Evolutionary conservation across 2,797 vertebrate genomes (phyloP).

Genomic region (Hybognathus amarus): DNA sequence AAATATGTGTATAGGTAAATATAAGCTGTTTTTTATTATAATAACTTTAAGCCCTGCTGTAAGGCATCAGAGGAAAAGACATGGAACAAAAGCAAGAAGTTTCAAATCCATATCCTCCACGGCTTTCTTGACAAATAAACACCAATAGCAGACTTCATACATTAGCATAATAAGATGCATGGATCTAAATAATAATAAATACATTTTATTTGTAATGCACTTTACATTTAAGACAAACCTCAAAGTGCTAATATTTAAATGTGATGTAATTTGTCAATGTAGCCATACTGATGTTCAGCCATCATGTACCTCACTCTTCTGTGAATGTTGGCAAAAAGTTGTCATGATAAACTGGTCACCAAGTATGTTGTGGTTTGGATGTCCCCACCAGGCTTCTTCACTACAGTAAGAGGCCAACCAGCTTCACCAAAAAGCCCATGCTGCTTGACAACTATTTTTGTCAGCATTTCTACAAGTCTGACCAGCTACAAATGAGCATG

Average conservation of each 20-base stretch:
- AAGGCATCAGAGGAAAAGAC: not conserved
- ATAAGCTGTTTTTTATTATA: too few relatives aligned
- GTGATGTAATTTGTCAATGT: not conserved
- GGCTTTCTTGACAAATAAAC: not conserved
- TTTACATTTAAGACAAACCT: too few relatives aligned
- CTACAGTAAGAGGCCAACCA: not conserved
- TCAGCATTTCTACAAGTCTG: not conserved
- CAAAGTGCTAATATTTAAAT: not conserved
- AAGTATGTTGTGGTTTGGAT: not conserved
- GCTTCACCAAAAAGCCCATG: not conserved
- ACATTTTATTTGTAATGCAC: too few relatives aligned
- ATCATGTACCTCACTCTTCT: not conserved
- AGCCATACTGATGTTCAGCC: not conserved
- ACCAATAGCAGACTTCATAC: not conserved
- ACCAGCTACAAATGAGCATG: not conserved
- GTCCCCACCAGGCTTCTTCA: not conserved
- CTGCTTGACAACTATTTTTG: not conserved
- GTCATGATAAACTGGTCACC: not conserved
- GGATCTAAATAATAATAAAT: not conserved
- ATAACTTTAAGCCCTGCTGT: too few relatives aligned
- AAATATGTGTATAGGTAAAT: too few relatives aligned
- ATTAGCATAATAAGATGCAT: not conserved
- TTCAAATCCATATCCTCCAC: not conserved
- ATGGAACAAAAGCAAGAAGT: not conserved
- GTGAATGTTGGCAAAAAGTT: too few relatives aligned